Evolutionary conservation across 2,113 vertebrate genomes (phyloP).

Genomic region (Psittacus erithacus): DNA sequence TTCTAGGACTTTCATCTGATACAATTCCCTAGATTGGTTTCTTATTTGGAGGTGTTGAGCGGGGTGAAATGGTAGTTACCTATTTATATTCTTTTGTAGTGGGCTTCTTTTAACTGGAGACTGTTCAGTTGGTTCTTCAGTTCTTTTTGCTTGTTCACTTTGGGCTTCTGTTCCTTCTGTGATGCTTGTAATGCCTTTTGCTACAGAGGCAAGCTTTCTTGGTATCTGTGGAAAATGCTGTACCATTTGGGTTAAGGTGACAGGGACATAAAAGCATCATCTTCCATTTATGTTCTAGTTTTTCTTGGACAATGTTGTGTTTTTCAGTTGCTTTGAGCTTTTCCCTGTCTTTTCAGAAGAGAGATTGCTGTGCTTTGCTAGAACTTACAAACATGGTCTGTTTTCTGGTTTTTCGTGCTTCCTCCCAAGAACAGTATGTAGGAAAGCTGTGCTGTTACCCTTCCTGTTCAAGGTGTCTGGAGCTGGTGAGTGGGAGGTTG

Average conservation of each 20-base stretch:
- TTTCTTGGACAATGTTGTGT: not conserved
- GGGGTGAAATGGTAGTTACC: not conserved
- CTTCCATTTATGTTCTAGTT: not conserved
- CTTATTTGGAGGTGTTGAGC: not conserved
- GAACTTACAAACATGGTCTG: not conserved
- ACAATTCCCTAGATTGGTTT: not conserved
- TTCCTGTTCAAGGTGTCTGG: conserved; percentile 24
- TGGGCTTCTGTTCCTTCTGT: not conserved
- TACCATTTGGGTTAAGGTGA: not conserved
- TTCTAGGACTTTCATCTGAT: not conserved
- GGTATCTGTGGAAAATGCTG: not conserved
- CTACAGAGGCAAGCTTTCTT: not conserved
- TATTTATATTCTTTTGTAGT: not conserved
- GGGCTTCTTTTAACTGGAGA: not conserved
- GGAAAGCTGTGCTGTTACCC: conserved; percentile 15
- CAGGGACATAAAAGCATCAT: not conserved
- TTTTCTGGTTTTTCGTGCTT: not conserved
- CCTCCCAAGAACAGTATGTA: accelerated
- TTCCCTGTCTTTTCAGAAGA: not conserved
- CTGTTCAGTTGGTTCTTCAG: not conserved
- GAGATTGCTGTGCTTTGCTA: not conserved
- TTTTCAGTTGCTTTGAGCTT: not conserved
- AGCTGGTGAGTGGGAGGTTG: conserved; percentile 44
- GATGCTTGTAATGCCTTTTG: not conserved
- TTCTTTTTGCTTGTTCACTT: not conserved